Evolutionary conservation across 2,113 vertebrate species (phyloP), one percentile per base, ranked within the genome.

Genomic region (Podocnemis expansa): DNA sequence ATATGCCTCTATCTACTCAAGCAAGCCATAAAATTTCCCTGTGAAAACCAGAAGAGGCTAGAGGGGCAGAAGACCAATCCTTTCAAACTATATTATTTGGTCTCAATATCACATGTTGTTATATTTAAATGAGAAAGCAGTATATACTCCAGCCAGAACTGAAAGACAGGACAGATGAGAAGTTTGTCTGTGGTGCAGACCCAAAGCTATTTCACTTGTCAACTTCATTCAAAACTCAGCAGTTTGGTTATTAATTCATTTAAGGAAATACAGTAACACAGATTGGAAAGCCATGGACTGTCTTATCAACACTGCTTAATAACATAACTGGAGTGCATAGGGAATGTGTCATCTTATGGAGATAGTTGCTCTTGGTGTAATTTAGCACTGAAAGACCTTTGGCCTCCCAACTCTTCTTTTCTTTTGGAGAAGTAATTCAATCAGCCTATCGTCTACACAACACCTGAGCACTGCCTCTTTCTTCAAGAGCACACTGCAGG

Each of bases 331-430:
- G 80, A 0, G 0, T 3, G 16, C 38, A 78, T 25, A 88, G 80
- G 56, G 90, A 91, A 89, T 85, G 76, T 92, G 56, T 93, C 94
- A 91, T 90, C 95, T 96, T 82, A 94, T 63, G 93, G 56, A 63
- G 95, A 87, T 94, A 96, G 96, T 91, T 96, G 95, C 79, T 93
- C 96, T 88, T 95, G 88, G 88, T 95, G 58, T 96, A 91, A 90
- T 89, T 91, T 93, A 94, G 93, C 88, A 96, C 91, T 67, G 49
- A 87, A 25, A 85, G 78, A 90, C 54, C 89, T 94, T 91, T 94
- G 82, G 63, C 55, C 94, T 92, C 56, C 16, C 84, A 83, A 73
- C 4, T 83, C 63, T 25, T 85, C 80, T 67, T 14, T n/a, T 87
- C 78, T 95, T 88, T 52, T 79, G 80, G 54, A 78, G 89, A 89